Evolutionary conservation across 2,797 vertebrate genomes (phyloP).

Genomic region (Darevskia nairensis): DNA sequence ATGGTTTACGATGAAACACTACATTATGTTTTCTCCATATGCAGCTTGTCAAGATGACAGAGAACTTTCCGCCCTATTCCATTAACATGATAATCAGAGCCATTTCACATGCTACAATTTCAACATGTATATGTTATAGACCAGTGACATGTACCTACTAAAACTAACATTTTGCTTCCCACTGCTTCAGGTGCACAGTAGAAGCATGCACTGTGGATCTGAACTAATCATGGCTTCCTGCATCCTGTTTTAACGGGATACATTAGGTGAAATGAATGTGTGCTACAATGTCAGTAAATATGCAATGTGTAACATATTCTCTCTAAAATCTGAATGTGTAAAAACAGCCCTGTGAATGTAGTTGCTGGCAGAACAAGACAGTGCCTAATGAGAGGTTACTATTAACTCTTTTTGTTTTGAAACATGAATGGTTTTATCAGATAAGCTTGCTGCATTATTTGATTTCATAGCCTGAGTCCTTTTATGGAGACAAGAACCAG

Average conservation of each 20-base stretch:
- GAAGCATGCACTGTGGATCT: not conserved
- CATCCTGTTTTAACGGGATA: not conserved
- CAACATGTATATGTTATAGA: not conserved
- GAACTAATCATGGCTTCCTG: not conserved
- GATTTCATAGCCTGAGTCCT: not conserved
- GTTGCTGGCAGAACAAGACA: not conserved
- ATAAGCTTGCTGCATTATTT: not conserved
- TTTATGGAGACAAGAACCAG: not conserved
- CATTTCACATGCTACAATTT: not conserved
- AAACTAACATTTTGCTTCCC: not conserved
- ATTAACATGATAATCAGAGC: not conserved
- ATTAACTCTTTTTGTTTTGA: not conserved
- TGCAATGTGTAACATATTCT: not conserved
- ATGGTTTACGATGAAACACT: slow-evolving; percentile 26
- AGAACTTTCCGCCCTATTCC: not conserved
- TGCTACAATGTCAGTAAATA: not conserved
- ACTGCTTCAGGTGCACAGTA: not conserved
- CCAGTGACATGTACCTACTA: not conserved
- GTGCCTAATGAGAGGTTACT: not conserved
- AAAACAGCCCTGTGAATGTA: not conserved
- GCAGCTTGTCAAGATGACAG: not conserved
- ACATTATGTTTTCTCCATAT: not conserved
- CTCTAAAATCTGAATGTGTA: not conserved
- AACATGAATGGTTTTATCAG: not conserved
- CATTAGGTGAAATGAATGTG: not conserved